These are phyloP conservation scores for Salpingus planirostris DNA, from an alignment of 2,888 invertebrate genomes.

Conservation along the genomic window DNA sequence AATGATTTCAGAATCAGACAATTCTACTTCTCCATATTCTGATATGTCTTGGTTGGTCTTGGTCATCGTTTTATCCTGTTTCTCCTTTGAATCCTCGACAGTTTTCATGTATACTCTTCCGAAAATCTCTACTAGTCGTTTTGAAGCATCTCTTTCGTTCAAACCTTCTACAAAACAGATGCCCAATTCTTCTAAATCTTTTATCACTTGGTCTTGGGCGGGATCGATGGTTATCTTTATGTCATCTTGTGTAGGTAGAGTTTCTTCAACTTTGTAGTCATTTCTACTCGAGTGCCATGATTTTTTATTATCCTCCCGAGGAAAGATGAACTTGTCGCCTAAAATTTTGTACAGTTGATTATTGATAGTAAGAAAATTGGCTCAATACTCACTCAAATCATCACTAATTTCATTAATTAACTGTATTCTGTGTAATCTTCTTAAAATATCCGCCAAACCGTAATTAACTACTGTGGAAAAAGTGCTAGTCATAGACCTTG, in stretches of 20 bases:
- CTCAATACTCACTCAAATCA: constrained; percentile 3
- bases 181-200: not conserved
- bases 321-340: constrained; percentile 1
- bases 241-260: not conserved
- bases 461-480: constrained; percentile 12
- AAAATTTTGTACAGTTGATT: not conserved
- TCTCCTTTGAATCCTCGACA: too few relatives aligned
- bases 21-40: too few relatives aligned
- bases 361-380: not conserved
- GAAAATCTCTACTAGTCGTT: not conserved
- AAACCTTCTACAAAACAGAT: not conserved
- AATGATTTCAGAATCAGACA: too few relatives aligned
- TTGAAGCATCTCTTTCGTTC: not conserved
- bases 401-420: constrained; percentile 5
- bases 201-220: not conserved
- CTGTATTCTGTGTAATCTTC: constrained; percentile 8
- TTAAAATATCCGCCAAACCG: constrained; percentile 8
- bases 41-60: too few relatives aligned
- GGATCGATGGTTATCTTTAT: not conserved
- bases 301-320: not conserved
- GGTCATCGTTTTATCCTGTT: too few relatives aligned
- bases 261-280: not conserved
- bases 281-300: not conserved
- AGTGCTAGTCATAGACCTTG: constrained; percentile 13
- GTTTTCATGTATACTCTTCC: too few relatives aligned